Evolutionary conservation across 2,888 invertebrate species (phyloP).

Genomic region (Stramonita haemastoma): DNA sequence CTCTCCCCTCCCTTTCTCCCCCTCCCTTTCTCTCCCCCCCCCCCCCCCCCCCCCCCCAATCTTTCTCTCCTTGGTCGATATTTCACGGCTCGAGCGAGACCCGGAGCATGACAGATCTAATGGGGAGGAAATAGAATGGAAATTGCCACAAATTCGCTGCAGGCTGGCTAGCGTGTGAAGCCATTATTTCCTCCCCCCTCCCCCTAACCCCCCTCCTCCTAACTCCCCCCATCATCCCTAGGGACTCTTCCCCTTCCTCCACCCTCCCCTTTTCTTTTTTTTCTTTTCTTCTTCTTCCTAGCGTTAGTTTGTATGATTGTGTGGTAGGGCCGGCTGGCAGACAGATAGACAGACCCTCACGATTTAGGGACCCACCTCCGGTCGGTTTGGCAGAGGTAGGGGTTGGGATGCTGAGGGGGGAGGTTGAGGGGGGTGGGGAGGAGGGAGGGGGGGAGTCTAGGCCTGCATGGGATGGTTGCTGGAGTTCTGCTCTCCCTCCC

Average conservation of each 20-base stretch:
- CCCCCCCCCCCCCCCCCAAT: not conserved
- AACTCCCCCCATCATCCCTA: not conserved
- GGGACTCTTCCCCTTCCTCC: not conserved
- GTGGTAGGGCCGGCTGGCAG: no score
- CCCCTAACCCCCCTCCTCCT: not conserved
- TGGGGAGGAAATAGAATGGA: slow-evolving; percentile 52
- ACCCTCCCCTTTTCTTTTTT: not conserved
- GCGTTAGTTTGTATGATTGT: no score
- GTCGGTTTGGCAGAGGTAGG: no score
- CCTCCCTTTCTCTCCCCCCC: not conserved
- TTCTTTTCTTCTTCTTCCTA: not conserved
- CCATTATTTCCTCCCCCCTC: not conserved
- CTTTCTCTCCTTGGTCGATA: slow-evolving; percentile 23
- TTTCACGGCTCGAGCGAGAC: slow-evolving; percentile 30
- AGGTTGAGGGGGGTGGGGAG: no score
- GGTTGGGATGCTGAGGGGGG: no score
- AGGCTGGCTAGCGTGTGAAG: slow-evolving; percentile 31
- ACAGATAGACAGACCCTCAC: not conserved
- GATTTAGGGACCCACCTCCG: slow-evolving; percentile 5
- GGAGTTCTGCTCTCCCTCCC: not conserved
- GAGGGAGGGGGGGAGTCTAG: not conserved
- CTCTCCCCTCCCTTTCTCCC: not conserved
- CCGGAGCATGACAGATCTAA: slow-evolving; percentile 41
- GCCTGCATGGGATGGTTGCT: not conserved
- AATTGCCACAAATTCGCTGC: slow-evolving; percentile 49